Conservation (phyloP, 2,113 vertebrate species). For the Sturnus vulgaris region DNA sequence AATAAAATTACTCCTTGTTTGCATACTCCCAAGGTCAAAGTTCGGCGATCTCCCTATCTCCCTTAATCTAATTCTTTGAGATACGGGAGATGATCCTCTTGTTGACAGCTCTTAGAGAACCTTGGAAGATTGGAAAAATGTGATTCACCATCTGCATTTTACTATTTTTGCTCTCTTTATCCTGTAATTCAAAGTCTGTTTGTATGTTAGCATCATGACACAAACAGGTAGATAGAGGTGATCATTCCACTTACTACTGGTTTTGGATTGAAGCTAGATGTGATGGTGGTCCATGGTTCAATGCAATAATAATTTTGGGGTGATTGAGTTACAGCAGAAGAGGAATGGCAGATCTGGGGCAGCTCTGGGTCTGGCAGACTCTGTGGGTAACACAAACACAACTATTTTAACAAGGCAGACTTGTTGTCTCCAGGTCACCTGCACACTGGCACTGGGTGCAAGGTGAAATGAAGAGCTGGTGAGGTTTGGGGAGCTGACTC, state of each 20-base stretch:
- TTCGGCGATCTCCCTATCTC: neutral
- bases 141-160: neutral
- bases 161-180: neutral
- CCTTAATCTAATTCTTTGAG: neutral
- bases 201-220: neutral
- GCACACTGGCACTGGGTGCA: fast-evolving
- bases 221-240: neutral
- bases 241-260: neutral
- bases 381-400: neutral
- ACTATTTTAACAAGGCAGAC: neutral
- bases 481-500: neutral
- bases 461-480: neutral
- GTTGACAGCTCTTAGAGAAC: neutral
- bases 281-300: neutral
- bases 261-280: neutral
- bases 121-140: neutral
- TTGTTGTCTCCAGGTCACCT: neutral
- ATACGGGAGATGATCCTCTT: neutral
- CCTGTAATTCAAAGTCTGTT: neutral
- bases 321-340: neutral
- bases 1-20: neutral
- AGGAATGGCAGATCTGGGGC: neutral
- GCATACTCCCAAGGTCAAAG: neutral
- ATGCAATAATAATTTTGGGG: neutral
- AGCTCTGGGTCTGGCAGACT: neutral